A percentile compares a stretch with the other conserved stretches of the same genome.
phyloP scores from a whole-genome alignment of 2,888 invertebrate genomes.

The Toxonevra muliebris region DNA sequence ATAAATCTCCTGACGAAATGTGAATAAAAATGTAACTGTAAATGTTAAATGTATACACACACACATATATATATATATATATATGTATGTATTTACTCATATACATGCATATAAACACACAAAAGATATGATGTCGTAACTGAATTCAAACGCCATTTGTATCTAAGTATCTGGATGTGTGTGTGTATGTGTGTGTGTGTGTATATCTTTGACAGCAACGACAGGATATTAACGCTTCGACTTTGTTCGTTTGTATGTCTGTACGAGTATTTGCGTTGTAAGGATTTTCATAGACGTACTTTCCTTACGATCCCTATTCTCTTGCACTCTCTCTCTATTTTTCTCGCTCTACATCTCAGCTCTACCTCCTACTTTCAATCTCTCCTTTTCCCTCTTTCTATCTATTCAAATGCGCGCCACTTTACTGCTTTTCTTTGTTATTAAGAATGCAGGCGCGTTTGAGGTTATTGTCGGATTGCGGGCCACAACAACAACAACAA shows the following conservation, averaged over 20 bases:
- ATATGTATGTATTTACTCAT: neutral
- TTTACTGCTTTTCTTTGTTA: too few relatives aligned
- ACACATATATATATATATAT: neutral
- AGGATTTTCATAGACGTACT: too few relatives aligned
- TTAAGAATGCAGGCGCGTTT: too few relatives aligned
- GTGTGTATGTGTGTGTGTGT: conserved; percentile 10
- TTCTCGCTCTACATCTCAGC: too few relatives aligned
- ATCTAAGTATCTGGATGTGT: neutral
- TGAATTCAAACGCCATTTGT: conserved; percentile 28
- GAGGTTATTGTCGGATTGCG: too few relatives aligned
- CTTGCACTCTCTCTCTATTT: too few relatives aligned
- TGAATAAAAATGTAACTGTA: conserved; percentile 33
- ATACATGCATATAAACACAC: neutral
- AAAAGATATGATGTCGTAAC: conserved; percentile 21
- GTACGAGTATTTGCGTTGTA: too few relatives aligned
- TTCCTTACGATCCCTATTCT: too few relatives aligned
- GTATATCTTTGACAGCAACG: neutral
- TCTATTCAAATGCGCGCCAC: too few relatives aligned
- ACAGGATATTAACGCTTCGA: conserved; percentile 29
- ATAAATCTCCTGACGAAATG: conserved; percentile 38
- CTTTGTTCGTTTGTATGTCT: neutral
- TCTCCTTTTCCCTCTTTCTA: too few relatives aligned
- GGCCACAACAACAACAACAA: too few relatives aligned
- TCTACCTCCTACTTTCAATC: too few relatives aligned
- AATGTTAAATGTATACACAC: conserved; percentile 19